Evolutionary conservation across 2,888 invertebrate genomes (phyloP), one percentile per base, ranked within the genome.

Genomic region (Chromoteleia sp.): DNA sequence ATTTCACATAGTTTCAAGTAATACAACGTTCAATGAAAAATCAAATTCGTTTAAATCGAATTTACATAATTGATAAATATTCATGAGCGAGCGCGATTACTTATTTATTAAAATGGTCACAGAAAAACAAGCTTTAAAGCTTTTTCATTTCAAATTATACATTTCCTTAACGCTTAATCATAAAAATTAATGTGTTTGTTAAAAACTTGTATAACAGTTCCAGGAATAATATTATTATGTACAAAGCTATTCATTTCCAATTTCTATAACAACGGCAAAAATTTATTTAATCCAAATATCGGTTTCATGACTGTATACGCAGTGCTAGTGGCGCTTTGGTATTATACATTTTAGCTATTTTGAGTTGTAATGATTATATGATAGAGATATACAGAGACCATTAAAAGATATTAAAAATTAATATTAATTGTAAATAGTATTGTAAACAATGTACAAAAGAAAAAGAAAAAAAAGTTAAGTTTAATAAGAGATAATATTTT

Each of bases 51-150:
- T 14, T 2, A 52, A 14, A 29, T 29, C 3, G 25, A 52, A 52
- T 54, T 15, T 33, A 17, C 10, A 15, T 10, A 54, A 15, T 33
- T 17, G 15, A 33, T 33, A 17, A 54, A 54, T 54, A 54, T 54
- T 54, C 15, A 54, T 10, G 33, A 54, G 6, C n/a, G 10, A 19
- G 10, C 10, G 2, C 10, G 33, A 8, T 33, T 8, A 33, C 43
- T 54, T 54, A 33, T 33, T 54, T 33, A 33, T 54, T 15, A 15
- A 45, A 45, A 19, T 21, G n/a, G 21, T 19, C 21, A 10, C 2
- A 10, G 25, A 17, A 54, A 54, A 54, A 54, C 15, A 25, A 33
- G 33, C 33, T 25, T 12, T 17, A 21, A 0, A 2, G 5, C n/a
- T 3, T 33, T 29, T 45, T 45, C 21, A 12, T 45, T 45, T 10